These are phyloP conservation scores for Polydrusus cervinus DNA, from an alignment of 2,888 invertebrate genomes.

Conservation along the genomic window DNA sequence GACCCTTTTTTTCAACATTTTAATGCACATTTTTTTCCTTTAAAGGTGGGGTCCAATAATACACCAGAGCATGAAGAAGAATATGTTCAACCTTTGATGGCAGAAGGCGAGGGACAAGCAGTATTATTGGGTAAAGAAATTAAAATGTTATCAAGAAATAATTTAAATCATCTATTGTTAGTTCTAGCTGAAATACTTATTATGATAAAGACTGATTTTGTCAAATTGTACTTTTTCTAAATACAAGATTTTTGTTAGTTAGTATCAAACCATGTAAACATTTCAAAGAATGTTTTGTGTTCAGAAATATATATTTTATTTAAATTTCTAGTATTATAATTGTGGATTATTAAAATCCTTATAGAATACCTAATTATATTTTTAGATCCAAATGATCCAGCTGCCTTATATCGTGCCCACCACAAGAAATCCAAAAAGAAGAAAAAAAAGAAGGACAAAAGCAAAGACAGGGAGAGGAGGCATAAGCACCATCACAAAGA, in stretches of 20 bases:
- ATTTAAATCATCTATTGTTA: too few species aligned
- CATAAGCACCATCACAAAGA: slow-evolving; percentile 82
- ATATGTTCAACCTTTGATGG: slow-evolving; percentile 46
- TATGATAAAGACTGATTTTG: too few species aligned
- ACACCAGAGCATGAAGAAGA: slow-evolving; percentile 77
- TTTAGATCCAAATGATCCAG: slow-evolving; percentile 65
- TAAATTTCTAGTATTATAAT: too few species aligned
- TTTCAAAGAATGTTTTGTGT: too few species aligned
- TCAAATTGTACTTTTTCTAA: too few species aligned
- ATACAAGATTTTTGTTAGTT: too few species aligned
- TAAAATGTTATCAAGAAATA: too few species aligned
- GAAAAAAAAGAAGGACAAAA: slow-evolving; percentile 84
- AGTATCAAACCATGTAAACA: too few species aligned
- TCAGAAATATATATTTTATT: too few species aligned
- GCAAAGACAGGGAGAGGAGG: slow-evolving; percentile 80
- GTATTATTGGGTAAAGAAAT: slow-evolving; percentile 31
- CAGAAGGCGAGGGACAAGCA: slow-evolving; percentile 34
- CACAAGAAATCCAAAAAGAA: slow-evolving; percentile 86
- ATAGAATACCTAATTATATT: not conserved
- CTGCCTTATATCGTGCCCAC: slow-evolving; percentile 66
- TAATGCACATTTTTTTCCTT: not conserved
- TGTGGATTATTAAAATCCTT: too few species aligned
- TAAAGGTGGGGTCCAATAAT: slow-evolving; percentile 73
- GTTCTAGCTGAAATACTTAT: too few species aligned
- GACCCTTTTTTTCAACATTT: not conserved